Conservation (phyloP, 2,113 vertebrate genomes). For the Pica pica region DNA sequence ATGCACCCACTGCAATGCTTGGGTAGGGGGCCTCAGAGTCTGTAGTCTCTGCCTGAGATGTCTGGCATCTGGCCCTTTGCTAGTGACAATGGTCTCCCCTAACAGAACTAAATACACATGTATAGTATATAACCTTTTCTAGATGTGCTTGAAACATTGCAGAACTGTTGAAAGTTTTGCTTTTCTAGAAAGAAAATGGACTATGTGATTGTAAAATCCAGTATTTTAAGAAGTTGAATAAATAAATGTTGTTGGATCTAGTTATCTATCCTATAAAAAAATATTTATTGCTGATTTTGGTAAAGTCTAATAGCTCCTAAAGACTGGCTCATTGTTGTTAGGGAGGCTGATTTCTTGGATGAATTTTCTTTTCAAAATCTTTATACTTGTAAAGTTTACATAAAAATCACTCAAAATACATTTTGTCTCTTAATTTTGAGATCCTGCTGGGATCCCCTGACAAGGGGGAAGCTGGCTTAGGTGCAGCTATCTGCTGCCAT, state of each 20-base stretch:
- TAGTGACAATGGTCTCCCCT: background rate
- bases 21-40: background rate
- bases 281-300: background rate
- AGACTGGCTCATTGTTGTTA: background rate
- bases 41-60: background rate
- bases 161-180: background rate
- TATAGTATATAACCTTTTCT: background rate
- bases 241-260: conserved; percentile 31
- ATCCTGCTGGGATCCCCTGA: background rate
- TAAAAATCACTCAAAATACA: background rate
- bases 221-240: conserved; percentile 46
- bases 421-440: background rate
- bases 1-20: background rate
- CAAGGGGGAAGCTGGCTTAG: background rate
- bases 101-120: background rate
- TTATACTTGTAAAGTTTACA: background rate
- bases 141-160: background rate
- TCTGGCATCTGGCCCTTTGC: background rate
- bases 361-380: background rate
- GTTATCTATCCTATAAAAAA: background rate
- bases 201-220: background rate
- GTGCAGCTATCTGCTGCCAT: background rate
- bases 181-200: background rate
- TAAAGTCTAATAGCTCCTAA: background rate
- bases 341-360: background rate